Evolutionary conservation across 2,797 vertebrate species (phyloP).

Genomic region (Lepilemur ruficaudatus): DNA sequence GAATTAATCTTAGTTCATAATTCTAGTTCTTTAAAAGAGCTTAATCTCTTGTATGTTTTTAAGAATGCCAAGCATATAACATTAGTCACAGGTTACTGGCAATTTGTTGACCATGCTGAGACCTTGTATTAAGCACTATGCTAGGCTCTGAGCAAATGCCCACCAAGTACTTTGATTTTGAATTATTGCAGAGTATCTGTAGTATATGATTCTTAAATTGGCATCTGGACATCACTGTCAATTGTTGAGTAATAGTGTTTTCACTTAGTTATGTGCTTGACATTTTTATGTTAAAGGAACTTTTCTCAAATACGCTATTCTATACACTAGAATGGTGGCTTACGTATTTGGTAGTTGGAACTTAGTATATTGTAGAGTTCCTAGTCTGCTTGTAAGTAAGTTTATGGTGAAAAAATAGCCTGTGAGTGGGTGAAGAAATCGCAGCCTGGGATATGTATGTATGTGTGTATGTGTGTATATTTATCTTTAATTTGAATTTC

Average conservation of each 20-base stretch:
- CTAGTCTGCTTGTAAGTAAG: not conserved
- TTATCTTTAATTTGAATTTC: constrained; percentile 15
- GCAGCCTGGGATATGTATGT: not conserved
- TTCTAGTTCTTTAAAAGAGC: constrained; percentile 25
- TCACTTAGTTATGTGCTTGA: not conserved
- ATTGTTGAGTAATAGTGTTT: not conserved
- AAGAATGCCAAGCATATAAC: not conserved
- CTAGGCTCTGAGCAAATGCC: not conserved
- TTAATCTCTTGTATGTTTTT: not conserved
- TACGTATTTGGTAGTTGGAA: constrained; percentile 46
- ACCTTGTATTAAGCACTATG: not conserved
- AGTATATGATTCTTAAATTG: not conserved
- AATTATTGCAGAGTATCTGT: not conserved
- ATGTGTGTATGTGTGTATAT: not conserved
- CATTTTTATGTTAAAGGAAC: not conserved
- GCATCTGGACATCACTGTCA: not conserved
- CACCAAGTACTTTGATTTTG: not conserved
- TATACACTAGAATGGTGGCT: not conserved
- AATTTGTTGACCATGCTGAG: not conserved
- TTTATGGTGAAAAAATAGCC: not conserved
- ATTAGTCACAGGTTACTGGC: not conserved
- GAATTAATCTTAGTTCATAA: constrained; percentile 10
- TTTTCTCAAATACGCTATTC: constrained; percentile 9
- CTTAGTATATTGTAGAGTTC: not conserved
- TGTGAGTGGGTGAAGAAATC: not conserved